Evolutionary conservation across 2,113 vertebrate species (phyloP).

Genomic region (Cavia aperea): DNA sequence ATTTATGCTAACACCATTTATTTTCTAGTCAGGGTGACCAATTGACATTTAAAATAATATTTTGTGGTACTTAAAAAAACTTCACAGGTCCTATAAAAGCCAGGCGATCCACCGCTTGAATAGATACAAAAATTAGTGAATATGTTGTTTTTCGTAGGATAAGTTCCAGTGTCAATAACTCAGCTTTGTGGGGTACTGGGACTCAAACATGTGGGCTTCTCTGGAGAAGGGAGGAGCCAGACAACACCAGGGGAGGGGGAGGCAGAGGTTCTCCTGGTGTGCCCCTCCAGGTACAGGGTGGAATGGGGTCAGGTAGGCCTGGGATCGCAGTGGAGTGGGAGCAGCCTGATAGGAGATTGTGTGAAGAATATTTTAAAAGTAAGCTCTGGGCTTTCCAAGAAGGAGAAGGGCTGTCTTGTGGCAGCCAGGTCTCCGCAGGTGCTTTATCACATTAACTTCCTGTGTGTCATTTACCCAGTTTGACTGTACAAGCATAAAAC

Average conservation of each 20-base stretch:
- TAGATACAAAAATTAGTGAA: not conserved
- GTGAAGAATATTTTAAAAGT: not conserved
- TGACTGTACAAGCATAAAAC: not conserved
- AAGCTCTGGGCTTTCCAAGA: not conserved
- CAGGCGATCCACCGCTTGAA: not conserved
- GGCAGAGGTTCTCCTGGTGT: not conserved
- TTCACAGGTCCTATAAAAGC: not conserved
- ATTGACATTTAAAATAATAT: not conserved
- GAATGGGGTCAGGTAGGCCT: not conserved
- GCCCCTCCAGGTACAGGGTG: accelerated
- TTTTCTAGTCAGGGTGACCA: not conserved
- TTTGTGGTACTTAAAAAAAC: not conserved
- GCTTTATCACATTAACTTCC: not conserved
- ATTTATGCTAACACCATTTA: conserved; percentile 11
- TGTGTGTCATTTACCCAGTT: not conserved
- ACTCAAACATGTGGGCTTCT: not conserved
- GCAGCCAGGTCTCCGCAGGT: not conserved
- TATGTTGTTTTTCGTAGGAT: not conserved
- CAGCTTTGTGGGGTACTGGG: not conserved
- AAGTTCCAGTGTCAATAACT: not conserved
- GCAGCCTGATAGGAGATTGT: not conserved
- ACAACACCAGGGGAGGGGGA: not conserved
- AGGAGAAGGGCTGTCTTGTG: not conserved
- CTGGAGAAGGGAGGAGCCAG: not conserved
- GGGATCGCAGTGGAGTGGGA: not conserved